A percentile compares a stretch with the other conserved stretches of the same genome.
Conservation (phyloP, 2,888 invertebrate species). For the Cheilosia variabilis region DNA sequence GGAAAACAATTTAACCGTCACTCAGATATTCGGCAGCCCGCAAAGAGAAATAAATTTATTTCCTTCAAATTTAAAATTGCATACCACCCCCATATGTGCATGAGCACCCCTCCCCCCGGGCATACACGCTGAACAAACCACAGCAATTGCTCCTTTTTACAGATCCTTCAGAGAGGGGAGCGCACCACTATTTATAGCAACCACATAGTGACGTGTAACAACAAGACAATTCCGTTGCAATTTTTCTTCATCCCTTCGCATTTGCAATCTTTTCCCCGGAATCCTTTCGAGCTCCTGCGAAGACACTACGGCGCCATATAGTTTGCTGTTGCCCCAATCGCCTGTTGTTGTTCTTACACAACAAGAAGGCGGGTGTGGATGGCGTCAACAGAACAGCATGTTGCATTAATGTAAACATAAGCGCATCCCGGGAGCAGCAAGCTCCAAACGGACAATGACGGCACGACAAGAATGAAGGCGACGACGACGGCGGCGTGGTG, state of each 20-base stretch:
- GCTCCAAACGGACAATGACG: slow-evolving; percentile 18
- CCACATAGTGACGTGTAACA: slow-evolving; percentile 68
- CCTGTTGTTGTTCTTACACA: slow-evolving; percentile 14
- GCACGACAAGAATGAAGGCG: slow-evolving; percentile 15
- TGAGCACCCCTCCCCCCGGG: slow-evolving; percentile 7
- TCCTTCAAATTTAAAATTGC: slow-evolving; percentile 62
- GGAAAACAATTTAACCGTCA: slow-evolving; percentile 53
- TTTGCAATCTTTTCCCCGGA: slow-evolving; percentile 36
- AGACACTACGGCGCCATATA: slow-evolving; percentile 9
- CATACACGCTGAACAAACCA: slow-evolving; percentile 34
- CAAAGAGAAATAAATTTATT: slow-evolving; percentile 68
- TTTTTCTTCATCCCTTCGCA: slow-evolving; percentile 65
- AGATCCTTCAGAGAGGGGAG: slow-evolving; percentile 1
- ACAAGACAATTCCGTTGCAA: slow-evolving; percentile 65
- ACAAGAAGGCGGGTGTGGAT: neutral
- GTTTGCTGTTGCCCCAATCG: neutral
- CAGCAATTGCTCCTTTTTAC: slow-evolving; percentile 43
- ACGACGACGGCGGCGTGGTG: slow-evolving; percentile 1
- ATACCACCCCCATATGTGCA: slow-evolving; percentile 7
- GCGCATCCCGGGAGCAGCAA: slow-evolving; percentile 24
- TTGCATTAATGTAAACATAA: slow-evolving; percentile 69
- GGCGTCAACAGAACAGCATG: slow-evolving; percentile 32
- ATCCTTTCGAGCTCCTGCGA: slow-evolving; percentile 43
- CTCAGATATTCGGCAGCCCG: slow-evolving; percentile 67
- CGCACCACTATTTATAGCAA: slow-evolving; percentile 56